Evolutionary conservation across 2,113 vertebrate species (phyloP).

Genomic region (Scatophagus argus): DNA sequence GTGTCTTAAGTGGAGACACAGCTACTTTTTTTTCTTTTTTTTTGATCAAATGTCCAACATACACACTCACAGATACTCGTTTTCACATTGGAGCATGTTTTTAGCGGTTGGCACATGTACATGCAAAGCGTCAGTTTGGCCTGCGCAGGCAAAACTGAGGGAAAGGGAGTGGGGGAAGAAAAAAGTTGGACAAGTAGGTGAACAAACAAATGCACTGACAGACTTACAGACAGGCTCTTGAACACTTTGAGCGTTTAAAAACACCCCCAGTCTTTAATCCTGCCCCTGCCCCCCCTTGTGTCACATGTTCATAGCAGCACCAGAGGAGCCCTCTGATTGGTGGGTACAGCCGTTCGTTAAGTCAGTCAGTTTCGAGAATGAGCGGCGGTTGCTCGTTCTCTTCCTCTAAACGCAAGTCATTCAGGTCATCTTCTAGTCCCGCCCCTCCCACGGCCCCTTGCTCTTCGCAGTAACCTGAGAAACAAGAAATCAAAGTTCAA

Average conservation of each 20-base stretch:
- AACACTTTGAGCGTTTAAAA: conserved; percentile 80
- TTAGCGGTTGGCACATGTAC: conserved; percentile 90
- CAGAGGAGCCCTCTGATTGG: conserved; percentile 83
- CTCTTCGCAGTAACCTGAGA: conserved; percentile 92
- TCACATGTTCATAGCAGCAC: conserved; percentile 91
- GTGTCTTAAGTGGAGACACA: conserved; percentile 47
- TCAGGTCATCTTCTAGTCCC: conserved; percentile 92
- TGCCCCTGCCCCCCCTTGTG: conserved; percentile 81
- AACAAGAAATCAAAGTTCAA: conserved; percentile 33
- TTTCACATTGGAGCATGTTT: conserved; percentile 66
- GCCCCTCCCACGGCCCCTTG: conserved; percentile 93
- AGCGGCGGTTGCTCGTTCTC: conserved; percentile 98
- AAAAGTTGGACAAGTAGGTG: conserved; percentile 58
- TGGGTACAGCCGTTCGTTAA: conserved; percentile 74
- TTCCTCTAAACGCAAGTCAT: conserved; percentile 90
- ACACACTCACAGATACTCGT: conserved; percentile 49
- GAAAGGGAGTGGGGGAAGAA: conserved; percentile 3
- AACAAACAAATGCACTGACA: conserved; percentile 59
- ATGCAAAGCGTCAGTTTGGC: conserved; percentile 92
- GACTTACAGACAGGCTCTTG: conserved; percentile 84
- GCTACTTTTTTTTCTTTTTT: conserved; percentile 56
- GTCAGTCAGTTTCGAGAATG: conserved; percentile 95
- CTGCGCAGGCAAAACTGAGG: conserved; percentile 73
- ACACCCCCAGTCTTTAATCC: conserved; percentile 81
- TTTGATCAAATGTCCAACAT: conserved; percentile 48